phyloP scores from a whole-genome alignment of 2,113 vertebrate species.

The Serilophus lunatus region DNA sequence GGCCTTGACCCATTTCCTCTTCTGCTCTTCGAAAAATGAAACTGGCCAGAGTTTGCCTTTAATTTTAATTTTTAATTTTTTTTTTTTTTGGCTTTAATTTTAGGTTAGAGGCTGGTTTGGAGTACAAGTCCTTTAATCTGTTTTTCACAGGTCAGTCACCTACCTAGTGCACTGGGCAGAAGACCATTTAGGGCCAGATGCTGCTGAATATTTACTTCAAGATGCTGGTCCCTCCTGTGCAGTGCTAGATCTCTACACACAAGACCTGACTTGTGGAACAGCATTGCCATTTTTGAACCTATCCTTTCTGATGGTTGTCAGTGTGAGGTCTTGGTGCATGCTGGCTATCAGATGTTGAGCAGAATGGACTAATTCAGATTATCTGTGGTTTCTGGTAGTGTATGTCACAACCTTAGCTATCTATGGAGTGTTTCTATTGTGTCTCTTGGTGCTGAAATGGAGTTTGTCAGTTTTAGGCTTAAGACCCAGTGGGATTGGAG shows the following conservation, averaged over 20 bases:
- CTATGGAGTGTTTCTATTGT: fast-evolving
- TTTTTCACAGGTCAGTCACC: neutral
- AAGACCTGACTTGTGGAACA: neutral
- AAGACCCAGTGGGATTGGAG: neutral
- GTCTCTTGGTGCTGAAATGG: neutral
- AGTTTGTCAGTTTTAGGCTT: neutral
- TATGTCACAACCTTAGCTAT: neutral
- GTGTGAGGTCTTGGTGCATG: fast-evolving
- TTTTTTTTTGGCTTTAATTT: no score
- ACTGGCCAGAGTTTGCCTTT: neutral
- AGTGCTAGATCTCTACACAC: neutral
- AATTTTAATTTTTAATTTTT: no score
- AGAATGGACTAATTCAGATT: neutral
- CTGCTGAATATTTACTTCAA: neutral
- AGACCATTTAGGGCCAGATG: fast-evolving
- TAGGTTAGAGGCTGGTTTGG: neutral
- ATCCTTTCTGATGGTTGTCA: fast-evolving
- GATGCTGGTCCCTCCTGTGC: neutral
- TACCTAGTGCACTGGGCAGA: neutral
- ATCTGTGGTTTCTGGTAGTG: neutral
- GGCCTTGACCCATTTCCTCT: neutral
- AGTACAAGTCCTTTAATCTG: neutral
- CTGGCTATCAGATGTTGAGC: neutral
- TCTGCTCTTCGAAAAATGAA: neutral
- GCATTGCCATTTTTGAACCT: neutral